phyloP scores from a whole-genome alignment of 92 coral and sea anemone genomes.

The Porites cylindrica region DNA sequence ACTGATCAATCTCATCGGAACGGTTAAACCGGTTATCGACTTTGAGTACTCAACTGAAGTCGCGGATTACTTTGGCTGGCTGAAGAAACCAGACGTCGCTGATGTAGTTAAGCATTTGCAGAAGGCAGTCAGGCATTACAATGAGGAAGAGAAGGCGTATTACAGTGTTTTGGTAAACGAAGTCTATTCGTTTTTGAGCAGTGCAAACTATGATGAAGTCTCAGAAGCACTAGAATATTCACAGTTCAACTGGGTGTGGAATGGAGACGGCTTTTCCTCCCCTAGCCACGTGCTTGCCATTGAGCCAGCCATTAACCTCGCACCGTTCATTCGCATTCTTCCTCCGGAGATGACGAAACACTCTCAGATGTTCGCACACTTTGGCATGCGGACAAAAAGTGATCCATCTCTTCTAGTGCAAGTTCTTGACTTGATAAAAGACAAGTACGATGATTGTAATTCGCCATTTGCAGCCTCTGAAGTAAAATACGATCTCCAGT shows the following conservation, averaged over 20 bases:
- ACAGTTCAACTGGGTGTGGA: slow-evolving; percentile 49
- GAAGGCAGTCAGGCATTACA: slow-evolving; percentile 30
- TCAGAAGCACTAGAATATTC: not conserved
- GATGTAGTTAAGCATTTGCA: slow-evolving; percentile 56
- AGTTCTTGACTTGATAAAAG: slow-evolving; percentile 7
- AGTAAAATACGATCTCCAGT: slow-evolving; percentile 58
- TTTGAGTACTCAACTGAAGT: slow-evolving; percentile 25
- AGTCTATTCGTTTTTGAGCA: slow-evolving; percentile 53
- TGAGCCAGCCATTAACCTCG: slow-evolving; percentile 39
- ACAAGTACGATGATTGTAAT: slow-evolving; percentile 27
- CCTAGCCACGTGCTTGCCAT: slow-evolving; percentile 51
- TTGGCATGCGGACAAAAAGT: slow-evolving; percentile 58
- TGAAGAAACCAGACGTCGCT: slow-evolving; percentile 27
- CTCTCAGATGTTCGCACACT: slow-evolving; percentile 28
- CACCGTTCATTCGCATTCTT: slow-evolving; percentile 57
- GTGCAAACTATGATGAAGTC: slow-evolving; percentile 10
- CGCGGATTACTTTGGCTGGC: slow-evolving; percentile 60
- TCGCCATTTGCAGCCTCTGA: slow-evolving; percentile 14
- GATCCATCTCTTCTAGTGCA: slow-evolving; percentile 36
- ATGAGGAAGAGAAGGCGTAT: slow-evolving; percentile 49
- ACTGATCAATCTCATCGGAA: slow-evolving; percentile 53
- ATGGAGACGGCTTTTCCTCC: slow-evolving; percentile 74
- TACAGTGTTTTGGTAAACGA: slow-evolving; percentile 40
- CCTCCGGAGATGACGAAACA: slow-evolving; percentile 57
- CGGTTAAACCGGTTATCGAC: slow-evolving; percentile 43